Evolutionary conservation across 1,140 invertebrate species (phyloP).

Genomic region (Drosophila lacteicornis): DNA sequence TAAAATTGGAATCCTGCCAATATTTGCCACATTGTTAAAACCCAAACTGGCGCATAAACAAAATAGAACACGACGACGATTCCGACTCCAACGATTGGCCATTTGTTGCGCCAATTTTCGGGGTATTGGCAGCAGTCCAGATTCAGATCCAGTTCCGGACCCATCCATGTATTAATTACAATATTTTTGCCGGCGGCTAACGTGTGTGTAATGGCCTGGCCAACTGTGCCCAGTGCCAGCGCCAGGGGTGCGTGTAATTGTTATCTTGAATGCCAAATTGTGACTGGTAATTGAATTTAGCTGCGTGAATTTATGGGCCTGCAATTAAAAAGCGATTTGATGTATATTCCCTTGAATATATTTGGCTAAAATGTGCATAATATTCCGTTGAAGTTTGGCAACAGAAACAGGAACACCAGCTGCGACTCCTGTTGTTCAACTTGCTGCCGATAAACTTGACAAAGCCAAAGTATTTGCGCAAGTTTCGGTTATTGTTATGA

Average conservation of each 20-base stretch:
- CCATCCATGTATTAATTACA: slow-evolving; percentile 55
- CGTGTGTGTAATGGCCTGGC: slow-evolving; percentile 15
- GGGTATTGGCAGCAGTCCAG: slow-evolving; percentile 45
- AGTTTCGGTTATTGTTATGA: slow-evolving; percentile 72
- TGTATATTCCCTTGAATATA: slow-evolving; percentile 1
- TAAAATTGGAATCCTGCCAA: slow-evolving; percentile 1
- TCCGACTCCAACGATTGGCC: slow-evolving; percentile 23
- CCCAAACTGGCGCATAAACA: slow-evolving; percentile 22
- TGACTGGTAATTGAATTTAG: slow-evolving; percentile 59
- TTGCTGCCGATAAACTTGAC: slow-evolving; percentile 51
- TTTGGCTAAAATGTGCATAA: background rate
- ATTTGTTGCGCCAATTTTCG: slow-evolving; percentile 41
- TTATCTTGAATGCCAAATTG: slow-evolving; percentile 58
- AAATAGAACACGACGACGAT: slow-evolving; percentile 31
- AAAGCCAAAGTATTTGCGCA: slow-evolving; percentile 57
- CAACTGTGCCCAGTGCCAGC: slow-evolving; percentile 26
- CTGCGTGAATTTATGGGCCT: slow-evolving; percentile 33
- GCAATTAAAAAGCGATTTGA: slow-evolving; percentile 58
- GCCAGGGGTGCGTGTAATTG: slow-evolving; percentile 46
- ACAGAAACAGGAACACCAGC: slow-evolving; percentile 9
- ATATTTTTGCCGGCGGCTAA: slow-evolving; percentile 35
- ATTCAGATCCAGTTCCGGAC: no score
- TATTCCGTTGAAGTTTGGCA: slow-evolving; percentile 10
- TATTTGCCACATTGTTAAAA: slow-evolving; percentile 72
- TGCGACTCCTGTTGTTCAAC: slow-evolving; percentile 3